A percentile compares a stretch with the other conserved stretches of the same genome.
These are phyloP conservation scores for Diceros bicornis DNA, from an alignment of 2,797 vertebrate genomes.

Conservation along the genomic window DNA sequence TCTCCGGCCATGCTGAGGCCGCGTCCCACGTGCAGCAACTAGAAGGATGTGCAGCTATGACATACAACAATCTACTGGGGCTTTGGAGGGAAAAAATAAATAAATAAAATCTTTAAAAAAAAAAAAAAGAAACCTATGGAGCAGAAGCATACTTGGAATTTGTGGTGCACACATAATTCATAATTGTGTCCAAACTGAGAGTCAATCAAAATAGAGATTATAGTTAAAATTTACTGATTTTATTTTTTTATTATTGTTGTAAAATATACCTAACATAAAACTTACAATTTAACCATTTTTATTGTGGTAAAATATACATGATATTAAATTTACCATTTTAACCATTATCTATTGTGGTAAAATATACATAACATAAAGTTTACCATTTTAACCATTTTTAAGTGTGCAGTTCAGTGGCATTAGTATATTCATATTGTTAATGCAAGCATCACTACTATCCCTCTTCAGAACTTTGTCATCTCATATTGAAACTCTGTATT, in stretches of 20 bases:
- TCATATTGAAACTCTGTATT: neutral
- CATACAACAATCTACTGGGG: too few species aligned
- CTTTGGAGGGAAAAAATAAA: too few species aligned
- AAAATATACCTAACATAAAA: neutral
- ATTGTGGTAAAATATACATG: neutral
- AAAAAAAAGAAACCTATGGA: neutral
- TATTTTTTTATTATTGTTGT: neutral
- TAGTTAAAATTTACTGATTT: neutral
- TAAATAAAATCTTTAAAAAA: too few species aligned
- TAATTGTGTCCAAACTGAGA: neutral
- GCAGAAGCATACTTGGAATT: neutral
- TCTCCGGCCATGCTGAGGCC: too few species aligned
- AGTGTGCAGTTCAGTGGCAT: neutral
- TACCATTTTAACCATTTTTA: neutral
- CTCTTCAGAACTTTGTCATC: neutral
- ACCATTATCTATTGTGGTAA: neutral
- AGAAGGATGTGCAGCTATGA: too few species aligned
- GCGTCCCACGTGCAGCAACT: too few species aligned
- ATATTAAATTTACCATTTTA: neutral
- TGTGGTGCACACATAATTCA: neutral
- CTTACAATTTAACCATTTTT: neutral
- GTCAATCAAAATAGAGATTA: neutral
- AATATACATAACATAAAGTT: neutral
- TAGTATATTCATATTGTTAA: neutral
- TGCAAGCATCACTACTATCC: neutral